Evolutionary conservation across 2,888 invertebrate genomes (phyloP).

Genomic region (Troides helena): DNA sequence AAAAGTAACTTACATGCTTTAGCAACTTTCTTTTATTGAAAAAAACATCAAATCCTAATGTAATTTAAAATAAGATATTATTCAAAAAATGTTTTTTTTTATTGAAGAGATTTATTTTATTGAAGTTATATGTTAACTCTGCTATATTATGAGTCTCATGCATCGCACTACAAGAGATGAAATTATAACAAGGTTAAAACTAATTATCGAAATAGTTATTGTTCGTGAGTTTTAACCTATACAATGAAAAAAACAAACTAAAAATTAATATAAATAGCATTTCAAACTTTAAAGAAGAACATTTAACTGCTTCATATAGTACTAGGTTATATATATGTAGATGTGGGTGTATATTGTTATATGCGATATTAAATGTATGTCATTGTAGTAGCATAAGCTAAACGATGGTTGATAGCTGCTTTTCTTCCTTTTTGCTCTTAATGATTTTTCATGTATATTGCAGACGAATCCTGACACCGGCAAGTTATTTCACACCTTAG

Average conservation of each 20-base stretch:
- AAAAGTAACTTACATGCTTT: background rate
- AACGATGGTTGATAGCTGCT: no score
- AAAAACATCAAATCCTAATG: background rate
- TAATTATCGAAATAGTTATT: constrained; percentile 26
- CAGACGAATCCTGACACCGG: no score
- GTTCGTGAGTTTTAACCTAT: constrained; percentile 42
- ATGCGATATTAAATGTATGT: no score
- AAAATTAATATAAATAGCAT: background rate
- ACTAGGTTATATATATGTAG: no score
- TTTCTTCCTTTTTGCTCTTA: no score
- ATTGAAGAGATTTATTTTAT: background rate
- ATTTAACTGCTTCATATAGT: no score
- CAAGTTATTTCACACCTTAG: no score
- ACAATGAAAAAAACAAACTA: constrained; percentile 33
- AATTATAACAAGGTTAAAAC: constrained; percentile 17
- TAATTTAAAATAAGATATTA: background rate
- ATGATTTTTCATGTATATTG: no score
- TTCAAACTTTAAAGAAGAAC: no score
- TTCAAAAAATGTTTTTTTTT: background rate
- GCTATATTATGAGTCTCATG: constrained; percentile 3
- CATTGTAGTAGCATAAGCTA: no score
- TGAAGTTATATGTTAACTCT: constrained; percentile 5
- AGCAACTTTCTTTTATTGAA: no score
- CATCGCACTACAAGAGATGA: constrained; percentile 9
- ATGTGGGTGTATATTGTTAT: no score